Base-by-base conservation (phyloP, 2,113 vertebrate genomes). In the Solea senegalensis region DNA sequence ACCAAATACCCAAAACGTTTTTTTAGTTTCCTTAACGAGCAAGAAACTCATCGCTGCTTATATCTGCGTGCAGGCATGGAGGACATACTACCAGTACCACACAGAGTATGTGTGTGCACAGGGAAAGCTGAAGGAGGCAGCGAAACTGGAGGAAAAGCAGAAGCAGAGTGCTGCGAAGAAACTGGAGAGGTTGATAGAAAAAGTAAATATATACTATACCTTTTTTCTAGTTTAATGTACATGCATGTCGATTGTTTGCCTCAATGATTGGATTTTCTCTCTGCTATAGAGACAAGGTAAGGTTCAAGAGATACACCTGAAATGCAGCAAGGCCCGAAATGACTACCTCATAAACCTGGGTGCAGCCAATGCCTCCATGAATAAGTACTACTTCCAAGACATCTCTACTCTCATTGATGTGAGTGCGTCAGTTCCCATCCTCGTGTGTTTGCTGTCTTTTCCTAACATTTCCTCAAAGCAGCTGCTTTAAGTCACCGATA, bases 271-370 rank as follows among this genome's bases (percentile, higher is more conserved):
- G 0, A 34, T 15, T 55, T 8, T 53, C 64, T 61, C 0, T 76
- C 11, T 74, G 2, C 56, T 45, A 9, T 79, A 97, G 96, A 94
- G 95, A 62, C 95, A 95, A 72, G 82, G 86, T 41, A 96, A 96
- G 74, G 94, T 92, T 59, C 76, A 95, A 76, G 96, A 96, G 27
- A 94, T 92, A 54, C 88, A 94, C 65, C 86, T 95, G 69, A 97
- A 96, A 76, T 94, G 94, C 85, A 96, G 92, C 28, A 96, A 95
- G 82, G 95, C 95, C 0, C 91, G 96, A 41, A 97, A 97, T 0
- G 95, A 96, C 34, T 97, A 97, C 81, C 93, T 97, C 68, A 91
- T 97, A 50, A 96, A 92, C 88, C 80, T 97, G 72, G 90, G 93
- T 41, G 93, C 94, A 0, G 94, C 94, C 72, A 97, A 97, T 0